Evolutionary conservation across 2,113 vertebrate genomes (phyloP).

Genomic region (Promerops cafer): DNA sequence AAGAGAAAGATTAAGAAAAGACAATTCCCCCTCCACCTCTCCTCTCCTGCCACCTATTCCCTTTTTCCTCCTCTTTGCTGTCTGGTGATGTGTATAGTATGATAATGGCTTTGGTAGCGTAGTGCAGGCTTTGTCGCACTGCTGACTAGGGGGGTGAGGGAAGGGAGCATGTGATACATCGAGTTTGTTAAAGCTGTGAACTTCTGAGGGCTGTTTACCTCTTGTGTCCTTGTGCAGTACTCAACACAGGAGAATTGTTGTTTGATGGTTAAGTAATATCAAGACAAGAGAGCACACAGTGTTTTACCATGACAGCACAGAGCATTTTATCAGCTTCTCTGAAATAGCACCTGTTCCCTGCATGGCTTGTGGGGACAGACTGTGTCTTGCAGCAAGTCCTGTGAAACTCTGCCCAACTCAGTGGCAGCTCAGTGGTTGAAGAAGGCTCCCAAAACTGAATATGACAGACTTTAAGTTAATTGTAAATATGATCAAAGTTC

Average conservation of each 20-base stretch:
- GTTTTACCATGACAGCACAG: neutral
- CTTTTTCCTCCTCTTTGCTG: neutral
- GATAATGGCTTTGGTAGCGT: neutral
- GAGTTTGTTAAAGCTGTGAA: neutral
- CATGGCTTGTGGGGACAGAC: neutral
- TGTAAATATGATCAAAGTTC: neutral
- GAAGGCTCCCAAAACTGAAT: neutral
- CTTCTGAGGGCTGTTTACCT: neutral
- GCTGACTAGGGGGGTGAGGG: neutral
- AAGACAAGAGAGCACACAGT: neutral
- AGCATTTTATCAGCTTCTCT: neutral
- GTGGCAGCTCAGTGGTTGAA: neutral
- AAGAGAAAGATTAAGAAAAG: neutral
- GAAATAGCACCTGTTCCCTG: neutral
- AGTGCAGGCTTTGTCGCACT: neutral
- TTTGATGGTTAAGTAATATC: neutral
- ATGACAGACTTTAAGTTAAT: neutral
- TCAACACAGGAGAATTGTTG: neutral
- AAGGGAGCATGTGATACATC: neutral
- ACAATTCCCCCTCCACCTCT: rapidly evolving
- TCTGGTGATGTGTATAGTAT: neutral
- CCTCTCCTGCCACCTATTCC: neutral
- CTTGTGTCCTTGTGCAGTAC: neutral
- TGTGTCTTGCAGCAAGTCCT: neutral
- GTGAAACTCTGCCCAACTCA: neutral